phyloP scores from a whole-genome alignment of 2,888 invertebrate genomes.

The Oasisia sp. region DNA sequence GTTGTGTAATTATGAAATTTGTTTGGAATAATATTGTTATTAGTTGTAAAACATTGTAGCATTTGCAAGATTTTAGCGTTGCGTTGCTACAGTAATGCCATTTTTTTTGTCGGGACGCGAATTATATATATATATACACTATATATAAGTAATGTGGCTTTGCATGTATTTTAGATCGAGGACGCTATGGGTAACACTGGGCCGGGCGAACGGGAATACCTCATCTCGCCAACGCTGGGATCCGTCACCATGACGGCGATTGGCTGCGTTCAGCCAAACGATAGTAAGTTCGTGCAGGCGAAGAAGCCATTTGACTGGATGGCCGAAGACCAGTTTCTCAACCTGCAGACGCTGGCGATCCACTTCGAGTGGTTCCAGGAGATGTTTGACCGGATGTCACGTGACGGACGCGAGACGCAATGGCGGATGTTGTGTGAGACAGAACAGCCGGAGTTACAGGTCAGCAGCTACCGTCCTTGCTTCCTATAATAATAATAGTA shows the following conservation, averaged over 20 bases:
- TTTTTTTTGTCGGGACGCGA: background rate
- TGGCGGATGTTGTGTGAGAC: conserved; percentile 65
- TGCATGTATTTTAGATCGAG: conserved; percentile 52
- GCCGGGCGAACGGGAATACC: conserved; percentile 62
- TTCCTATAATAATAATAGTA: too few relatives aligned
- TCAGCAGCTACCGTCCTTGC: background rate
- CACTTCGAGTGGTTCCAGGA: conserved; percentile 66
- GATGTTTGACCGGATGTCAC: conserved; percentile 64
- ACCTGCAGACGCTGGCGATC: conserved; percentile 63
- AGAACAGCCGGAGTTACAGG: conserved; percentile 57
- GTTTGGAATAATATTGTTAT: too few relatives aligned
- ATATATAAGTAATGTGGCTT: background rate
- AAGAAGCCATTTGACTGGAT: conserved; percentile 68
- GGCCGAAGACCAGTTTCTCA: conserved; percentile 65
- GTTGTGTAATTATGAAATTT: too few relatives aligned
- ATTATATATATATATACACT: background rate
- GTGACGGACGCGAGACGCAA: conserved; percentile 64
- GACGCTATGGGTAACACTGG: conserved; percentile 57
- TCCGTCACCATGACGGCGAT: conserved; percentile 56
- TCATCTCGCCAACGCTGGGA: conserved; percentile 63
- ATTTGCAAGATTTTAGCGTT: too few relatives aligned
- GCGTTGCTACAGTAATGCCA: too few relatives aligned
- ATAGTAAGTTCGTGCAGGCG: conserved; percentile 49
- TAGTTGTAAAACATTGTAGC: background rate
- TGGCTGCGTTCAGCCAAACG: conserved; percentile 47